Conservation (phyloP, 2,797 vertebrate species). For the Halcyon smyrnensis region DNA sequence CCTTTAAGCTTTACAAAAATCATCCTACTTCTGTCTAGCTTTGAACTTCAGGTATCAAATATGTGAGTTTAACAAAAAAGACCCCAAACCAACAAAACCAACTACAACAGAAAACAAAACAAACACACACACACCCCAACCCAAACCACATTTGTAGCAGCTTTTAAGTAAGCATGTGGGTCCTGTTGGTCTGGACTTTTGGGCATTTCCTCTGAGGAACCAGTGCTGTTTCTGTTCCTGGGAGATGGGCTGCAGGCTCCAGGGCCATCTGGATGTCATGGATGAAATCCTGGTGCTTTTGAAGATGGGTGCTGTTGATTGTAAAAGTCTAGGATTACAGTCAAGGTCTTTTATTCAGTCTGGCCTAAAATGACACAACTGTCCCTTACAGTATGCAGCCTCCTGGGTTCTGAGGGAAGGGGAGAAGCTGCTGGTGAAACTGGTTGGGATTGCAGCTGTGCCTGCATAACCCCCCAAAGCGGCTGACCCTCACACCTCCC, state of each 20-base stretch:
- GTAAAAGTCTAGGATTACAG: background rate
- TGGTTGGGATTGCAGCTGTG: background rate
- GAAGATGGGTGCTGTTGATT: background rate
- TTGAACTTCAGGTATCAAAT: background rate
- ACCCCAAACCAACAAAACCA: background rate
- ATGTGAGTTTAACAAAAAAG: fast-evolving
- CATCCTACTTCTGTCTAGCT: background rate
- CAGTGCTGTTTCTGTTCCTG: fast-evolving
- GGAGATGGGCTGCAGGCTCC: background rate
- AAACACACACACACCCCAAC: no score
- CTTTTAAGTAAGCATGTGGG: background rate
- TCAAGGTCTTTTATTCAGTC: background rate
- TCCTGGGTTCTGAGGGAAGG: background rate
- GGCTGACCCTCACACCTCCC: fast-evolving
- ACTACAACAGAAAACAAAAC: background rate
- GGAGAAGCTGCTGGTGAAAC: background rate
- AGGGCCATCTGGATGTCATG: background rate
- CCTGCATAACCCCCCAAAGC: fast-evolving
- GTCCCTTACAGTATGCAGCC: background rate
- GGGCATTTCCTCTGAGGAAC: background rate
- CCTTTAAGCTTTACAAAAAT: background rate
- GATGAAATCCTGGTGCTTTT: background rate
- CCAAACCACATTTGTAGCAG: background rate
- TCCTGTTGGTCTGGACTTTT: background rate
- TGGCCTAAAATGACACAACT: background rate